Evolutionary conservation across 1,140 invertebrate genomes (phyloP).

Genomic region (Caenorhabditis latens): DNA sequence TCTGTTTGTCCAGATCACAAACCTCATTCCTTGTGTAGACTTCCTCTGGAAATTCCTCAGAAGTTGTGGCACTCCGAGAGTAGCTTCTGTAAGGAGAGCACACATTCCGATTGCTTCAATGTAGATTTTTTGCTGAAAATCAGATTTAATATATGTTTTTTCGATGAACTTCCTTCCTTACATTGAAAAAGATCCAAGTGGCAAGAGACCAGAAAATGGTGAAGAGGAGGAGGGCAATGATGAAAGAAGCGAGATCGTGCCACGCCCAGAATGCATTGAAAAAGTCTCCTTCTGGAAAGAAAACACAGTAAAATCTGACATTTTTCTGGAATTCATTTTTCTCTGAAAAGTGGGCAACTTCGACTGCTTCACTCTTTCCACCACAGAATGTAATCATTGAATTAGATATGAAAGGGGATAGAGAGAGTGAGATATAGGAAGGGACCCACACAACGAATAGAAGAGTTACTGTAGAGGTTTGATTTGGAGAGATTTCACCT

Average conservation of each 20-base stretch:
- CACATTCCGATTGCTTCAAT: conserved; percentile 91
- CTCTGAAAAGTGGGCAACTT: background rate
- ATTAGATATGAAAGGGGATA: background rate
- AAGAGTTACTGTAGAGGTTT: background rate
- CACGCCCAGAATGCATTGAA: conserved; percentile 94
- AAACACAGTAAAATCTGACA: background rate
- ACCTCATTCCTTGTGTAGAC: conserved; percentile 97
- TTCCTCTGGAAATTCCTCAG: conserved; percentile 88
- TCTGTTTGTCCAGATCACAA: background rate
- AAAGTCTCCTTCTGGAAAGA: conserved; percentile 74
- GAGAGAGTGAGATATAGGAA: conserved; percentile 2
- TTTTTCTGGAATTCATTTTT: background rate
- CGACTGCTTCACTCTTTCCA: conserved; percentile 27
- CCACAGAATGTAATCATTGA: background rate
- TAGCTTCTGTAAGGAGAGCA: conserved; percentile 94
- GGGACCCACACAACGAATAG: conserved; percentile 1
- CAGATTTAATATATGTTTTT: background rate
- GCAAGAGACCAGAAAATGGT: conserved; percentile 86
- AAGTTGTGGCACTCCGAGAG: conserved; percentile 93
- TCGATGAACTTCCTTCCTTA: conserved; percentile 70
- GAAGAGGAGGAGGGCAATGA: conserved; percentile 92
- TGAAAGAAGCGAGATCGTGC: conserved; percentile 96
- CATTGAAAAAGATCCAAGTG: conserved; percentile 89
- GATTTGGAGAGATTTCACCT: too few relatives aligned
- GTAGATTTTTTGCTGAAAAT: conserved; percentile 81